Base-by-base conservation (phyloP, 2,797 vertebrate species). In the Orestias chungarensis region DNA sequence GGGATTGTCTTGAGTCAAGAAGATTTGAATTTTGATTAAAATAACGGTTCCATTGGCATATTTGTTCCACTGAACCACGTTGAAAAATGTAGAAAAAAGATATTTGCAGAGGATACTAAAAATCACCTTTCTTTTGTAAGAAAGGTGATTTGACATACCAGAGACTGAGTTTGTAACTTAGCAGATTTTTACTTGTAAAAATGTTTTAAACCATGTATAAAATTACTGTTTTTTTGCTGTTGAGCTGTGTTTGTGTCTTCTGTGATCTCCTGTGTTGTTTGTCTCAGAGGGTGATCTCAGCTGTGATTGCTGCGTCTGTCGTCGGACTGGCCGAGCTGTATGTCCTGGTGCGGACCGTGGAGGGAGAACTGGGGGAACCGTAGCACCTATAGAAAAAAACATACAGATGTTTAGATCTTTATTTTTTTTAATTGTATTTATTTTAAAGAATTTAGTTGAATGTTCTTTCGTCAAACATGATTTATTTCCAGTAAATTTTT, bases 251-350 rank as follows among this genome's bases (percentile, higher is more conserved):
- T 55, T 46, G 14, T 49, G 29, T 35, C 11, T 29, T 35, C n/a
- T 33, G n/a, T 31, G 11, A n/a, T 6, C 17, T 54, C 8, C 0
- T 33, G 11, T 73, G 44, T 31, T 38, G 23, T 25, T 62, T 62
- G 35, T 85, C 79, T 10, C 83, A 94, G 94, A 85, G 95, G 0
- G 90, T 99, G 25, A 90, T 98, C 52, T 93, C 95, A 4, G 96
- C 97, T 0, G 92, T 99, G 69, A 98, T 99, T 0, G 95, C 94
- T 55, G 96, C 98, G 2, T 99, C 98, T 0, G 96, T 99, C 6
- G 98, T 99, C 2, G 98, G 98, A 20, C 90, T 99, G 64, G 98
- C 97, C 0, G 98, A 99, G 89, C 94, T 99, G 1, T 99, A 99
- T 0, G 93, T 99, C 68, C 93, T 99, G 91, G 97, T 99, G 57